Evolutionary conservation across 2,113 vertebrate genomes (phyloP).

Genomic region (Ammospiza caudacuta): DNA sequence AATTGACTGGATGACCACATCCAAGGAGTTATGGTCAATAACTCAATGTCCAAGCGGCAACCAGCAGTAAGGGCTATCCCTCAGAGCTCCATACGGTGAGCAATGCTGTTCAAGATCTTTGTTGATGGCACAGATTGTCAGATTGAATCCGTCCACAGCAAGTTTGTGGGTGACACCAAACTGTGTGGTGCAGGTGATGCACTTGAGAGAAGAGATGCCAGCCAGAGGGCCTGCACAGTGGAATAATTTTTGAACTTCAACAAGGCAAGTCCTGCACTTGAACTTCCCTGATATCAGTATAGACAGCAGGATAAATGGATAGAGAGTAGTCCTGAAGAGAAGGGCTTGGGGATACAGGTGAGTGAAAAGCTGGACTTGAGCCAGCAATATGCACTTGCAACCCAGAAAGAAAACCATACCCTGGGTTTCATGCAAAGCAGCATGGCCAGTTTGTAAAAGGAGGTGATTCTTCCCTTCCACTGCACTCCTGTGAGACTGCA

Average conservation of each 20-base stretch:
- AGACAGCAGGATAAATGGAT: neutral
- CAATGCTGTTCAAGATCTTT: neutral
- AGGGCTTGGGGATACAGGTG: neutral
- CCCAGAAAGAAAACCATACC: neutral
- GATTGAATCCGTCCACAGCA: neutral
- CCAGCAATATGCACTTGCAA: neutral
- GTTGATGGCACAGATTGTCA: neutral
- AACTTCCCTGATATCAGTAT: neutral
- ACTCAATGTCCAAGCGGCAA: neutral
- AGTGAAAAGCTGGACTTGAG: neutral
- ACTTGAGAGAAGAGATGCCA: neutral
- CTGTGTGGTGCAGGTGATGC: neutral
- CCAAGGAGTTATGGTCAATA: neutral
- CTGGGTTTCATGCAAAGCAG: neutral
- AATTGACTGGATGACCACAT: neutral
- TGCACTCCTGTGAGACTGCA: neutral
- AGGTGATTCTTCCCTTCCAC: neutral
- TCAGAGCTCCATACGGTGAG: neutral
- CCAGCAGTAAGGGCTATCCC: neutral
- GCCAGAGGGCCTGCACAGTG: neutral
- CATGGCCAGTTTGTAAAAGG: rapidly evolving
- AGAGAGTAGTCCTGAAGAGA: neutral
- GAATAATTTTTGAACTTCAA: neutral
- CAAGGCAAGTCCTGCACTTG: neutral
- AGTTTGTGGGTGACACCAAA: neutral